Evolutionary conservation across 2,888 invertebrate species (phyloP), one percentile per base, ranked within the genome.

Genomic region (Mythimna albipuncta): DNA sequence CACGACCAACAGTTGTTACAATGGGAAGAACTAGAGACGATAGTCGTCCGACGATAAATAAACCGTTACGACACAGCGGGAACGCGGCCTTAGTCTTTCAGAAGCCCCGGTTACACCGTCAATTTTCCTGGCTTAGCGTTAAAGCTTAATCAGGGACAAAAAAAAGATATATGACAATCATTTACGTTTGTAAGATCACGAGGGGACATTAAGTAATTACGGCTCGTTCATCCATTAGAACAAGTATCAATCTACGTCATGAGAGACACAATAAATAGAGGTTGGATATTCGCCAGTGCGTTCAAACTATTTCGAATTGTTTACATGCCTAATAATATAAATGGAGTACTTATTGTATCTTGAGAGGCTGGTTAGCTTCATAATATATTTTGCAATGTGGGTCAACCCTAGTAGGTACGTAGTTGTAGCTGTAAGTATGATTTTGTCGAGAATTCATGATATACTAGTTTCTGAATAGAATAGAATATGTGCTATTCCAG

Each of bases 281-380:
- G 74, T 85, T 87, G 85, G 86, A 86, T 67, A 83, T 75, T 74
- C 82, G 88, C 87, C 87, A 87, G 84, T 82, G 82, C 67, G 79
- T 75, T 80, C 80, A 76, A 82, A 85, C 81, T 72, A 70, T 77
- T 79, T 61, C 64, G 62, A 76, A 82, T 79, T 81, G 81, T 85
- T 85, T 82, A 83, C 81, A 80, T 76, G 72, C 64, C 68, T 72
- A 77, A 71, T 84, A 77, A 79, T 80, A 81, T 81, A 77, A 81
- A 77, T 83, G 64, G 74, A 61, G 69, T 83, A 82, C 77, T 82
- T 84, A 80, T 72, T 84, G 79, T 74, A 77, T 75, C 72, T 82
- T 77, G 64, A 59, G 66, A 38, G 47, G 58, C 75, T 78, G 67
- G 69, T 68, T 80, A 75, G 26, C 32, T 58, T 80, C 68, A 50